Evolutionary conservation across 2,888 invertebrate genomes (phyloP).

Genomic region (Eupsilia transversa): DNA sequence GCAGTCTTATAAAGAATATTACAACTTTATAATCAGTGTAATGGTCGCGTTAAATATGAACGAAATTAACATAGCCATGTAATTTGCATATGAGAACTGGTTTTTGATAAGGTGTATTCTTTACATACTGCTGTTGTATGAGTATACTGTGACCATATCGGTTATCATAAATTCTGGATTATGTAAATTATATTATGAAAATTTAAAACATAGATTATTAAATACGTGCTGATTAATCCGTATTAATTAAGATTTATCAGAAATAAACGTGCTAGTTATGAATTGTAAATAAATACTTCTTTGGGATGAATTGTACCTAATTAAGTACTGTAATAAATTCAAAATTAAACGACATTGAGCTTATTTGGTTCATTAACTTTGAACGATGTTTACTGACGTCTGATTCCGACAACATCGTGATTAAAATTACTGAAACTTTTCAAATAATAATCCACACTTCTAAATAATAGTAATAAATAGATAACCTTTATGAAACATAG

Average conservation of each 20-base stretch:
- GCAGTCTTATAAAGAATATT: conserved; percentile 61
- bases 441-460: too few relatives aligned
- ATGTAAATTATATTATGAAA: conserved; percentile 1
- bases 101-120: conserved; percentile 49
- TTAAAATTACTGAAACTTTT: background rate
- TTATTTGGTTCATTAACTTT: background rate
- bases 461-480: background rate
- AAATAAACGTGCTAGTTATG: background rate
- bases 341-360: background rate
- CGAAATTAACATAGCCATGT: conserved; percentile 61
- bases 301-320: background rate
- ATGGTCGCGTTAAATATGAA: conserved; percentile 66
- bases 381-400: background rate
- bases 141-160: background rate
- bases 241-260: conserved; percentile 13
- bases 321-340: background rate
- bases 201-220: background rate
- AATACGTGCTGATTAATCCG: background rate
- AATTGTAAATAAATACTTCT: background rate
- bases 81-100: conserved; percentile 62
- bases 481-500: background rate
- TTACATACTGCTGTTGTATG: conserved; percentile 7
- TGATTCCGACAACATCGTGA: background rate
- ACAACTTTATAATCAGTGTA: conserved; percentile 68
- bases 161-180: conserved; percentile 5